Percentiles rank a stretch among this genome's conserved stretches.
phyloP scores from a whole-genome alignment of 92 coral and sea anemone genomes.

The Bergia puertoricense region DNA sequence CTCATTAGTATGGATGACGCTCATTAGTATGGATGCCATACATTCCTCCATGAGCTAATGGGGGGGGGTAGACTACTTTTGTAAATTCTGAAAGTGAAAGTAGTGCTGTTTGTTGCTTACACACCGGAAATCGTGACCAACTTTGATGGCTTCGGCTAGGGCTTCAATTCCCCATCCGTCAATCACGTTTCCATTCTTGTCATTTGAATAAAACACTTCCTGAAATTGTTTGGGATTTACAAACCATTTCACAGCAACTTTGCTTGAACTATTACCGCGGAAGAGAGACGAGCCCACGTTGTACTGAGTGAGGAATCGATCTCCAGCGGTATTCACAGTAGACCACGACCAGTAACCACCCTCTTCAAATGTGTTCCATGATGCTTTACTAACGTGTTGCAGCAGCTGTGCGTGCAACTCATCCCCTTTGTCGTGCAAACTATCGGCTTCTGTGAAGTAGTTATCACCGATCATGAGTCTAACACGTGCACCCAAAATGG shows the following conservation, averaged over 20 bases:
- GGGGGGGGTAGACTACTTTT: too few relatives aligned
- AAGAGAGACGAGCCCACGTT: constrained; percentile 44
- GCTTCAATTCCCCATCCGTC: constrained; percentile 33
- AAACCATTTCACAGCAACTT: constrained; percentile 43
- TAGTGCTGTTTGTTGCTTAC: constrained; percentile 16
- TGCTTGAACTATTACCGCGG: constrained; percentile 30
- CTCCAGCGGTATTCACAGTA: constrained; percentile 48
- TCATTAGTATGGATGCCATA: too few relatives aligned
- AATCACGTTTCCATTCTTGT: constrained; percentile 26
- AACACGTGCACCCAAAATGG: constrained; percentile 76
- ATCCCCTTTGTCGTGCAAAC: constrained; percentile 52
- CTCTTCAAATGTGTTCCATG: constrained; percentile 73
- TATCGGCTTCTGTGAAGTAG: constrained; percentile 72
- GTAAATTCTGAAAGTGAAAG: constrained; percentile 35
- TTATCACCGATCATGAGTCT: constrained; percentile 50
- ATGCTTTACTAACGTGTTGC: constrained; percentile 79
- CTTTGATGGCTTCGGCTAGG: constrained; percentile 19
- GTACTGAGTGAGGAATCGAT: constrained; percentile 29
- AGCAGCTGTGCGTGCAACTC: constrained; percentile 77
- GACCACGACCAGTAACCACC: constrained; percentile 67
- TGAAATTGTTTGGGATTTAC: constrained; percentile 35
- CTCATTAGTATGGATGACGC: too few relatives aligned
- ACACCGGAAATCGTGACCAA: constrained; percentile 34
- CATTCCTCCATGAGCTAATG: too few relatives aligned
- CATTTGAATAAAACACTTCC: constrained; percentile 37